Base-by-base conservation (phyloP, 2,888 invertebrate genomes). In the Xylocampa areola region DNA sequence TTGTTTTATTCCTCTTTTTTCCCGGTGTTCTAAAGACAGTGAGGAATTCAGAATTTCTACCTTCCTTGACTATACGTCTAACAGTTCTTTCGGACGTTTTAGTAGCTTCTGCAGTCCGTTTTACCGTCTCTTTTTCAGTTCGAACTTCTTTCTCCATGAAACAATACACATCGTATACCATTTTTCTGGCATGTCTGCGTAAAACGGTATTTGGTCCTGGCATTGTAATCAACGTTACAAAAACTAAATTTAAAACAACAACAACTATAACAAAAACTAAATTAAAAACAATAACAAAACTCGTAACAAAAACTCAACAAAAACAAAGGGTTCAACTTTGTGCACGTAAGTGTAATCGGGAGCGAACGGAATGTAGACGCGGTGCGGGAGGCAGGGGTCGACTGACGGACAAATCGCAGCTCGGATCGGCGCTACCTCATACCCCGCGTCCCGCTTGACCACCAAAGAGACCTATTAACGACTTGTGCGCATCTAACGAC, bases 131-230 rank as follows among this genome's bases (percentile, higher is more conserved):
- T 29, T 41, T 41, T 14, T 41, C 13, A 41, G n/a, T 29, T 27
- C 27, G 25, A 29, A 7, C 41, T 10, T 41, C 41, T 41, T 41
- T 41, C 19, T 41, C 29, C 14, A 41, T 29, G 19, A 29, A 41
- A 17, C 41, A 41, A 13, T 41, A 41, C n/a, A 27, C 41, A 17
- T 41, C 41, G 29, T 41, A 41, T 16, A 41, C 41, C 41, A 41
- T 41, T 41, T 25, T 41, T 29, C 41, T 8, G 19, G 29, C 29
- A 29, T 27, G 41, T 29, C 41, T 41, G 16, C 29, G 25, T 10
- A 41, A 41, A 41, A 41, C 41, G n/a, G 29, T 29, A 16, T 41
- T 41, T 2, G 16, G 19, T 19, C 19, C 19, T 19, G 19, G 19
- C 19, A 19, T 19, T 19, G n/a, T n/a, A n/a, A n/a, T n/a, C n/a